Percentiles rank a stretch among this genome's conserved stretches.
These are phyloP conservation scores for Galemys pyrenaicus DNA, from an alignment of 2,113 vertebrate genomes.

Conservation along the genomic window DNA sequence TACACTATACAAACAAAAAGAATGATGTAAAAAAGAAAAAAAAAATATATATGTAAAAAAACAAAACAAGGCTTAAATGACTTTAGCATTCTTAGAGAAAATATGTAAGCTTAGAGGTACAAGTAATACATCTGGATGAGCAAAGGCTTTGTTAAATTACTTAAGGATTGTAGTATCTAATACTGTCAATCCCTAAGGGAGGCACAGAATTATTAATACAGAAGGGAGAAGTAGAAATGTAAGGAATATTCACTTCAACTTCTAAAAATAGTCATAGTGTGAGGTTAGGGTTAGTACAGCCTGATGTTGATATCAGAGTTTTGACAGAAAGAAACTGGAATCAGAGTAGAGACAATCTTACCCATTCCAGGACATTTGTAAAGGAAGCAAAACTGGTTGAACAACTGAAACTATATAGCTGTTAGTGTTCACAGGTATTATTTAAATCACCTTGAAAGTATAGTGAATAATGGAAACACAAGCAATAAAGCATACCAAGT, in stretches of 20 bases:
- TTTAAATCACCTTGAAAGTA: background rate
- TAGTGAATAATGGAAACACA: background rate
- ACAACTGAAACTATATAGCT: conserved; percentile 24
- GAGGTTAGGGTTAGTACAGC: background rate
- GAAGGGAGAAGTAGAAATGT: background rate
- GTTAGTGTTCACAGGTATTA: conserved; percentile 14
- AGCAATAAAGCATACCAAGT: background rate
- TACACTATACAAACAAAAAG: no score
- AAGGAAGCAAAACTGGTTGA: conserved; percentile 35
- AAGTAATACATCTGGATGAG: conserved; percentile 15
- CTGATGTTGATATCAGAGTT: conserved; percentile 24
- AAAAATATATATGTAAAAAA: background rate
- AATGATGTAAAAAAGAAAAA: no score
- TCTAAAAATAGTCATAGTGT: conserved; percentile 1
- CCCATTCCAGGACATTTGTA: background rate
- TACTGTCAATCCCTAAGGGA: background rate
- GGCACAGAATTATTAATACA: background rate
- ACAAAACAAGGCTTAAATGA: background rate
- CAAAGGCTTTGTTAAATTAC: conserved; percentile 4
- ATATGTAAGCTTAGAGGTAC: background rate
- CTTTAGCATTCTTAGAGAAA: conserved; percentile 3
- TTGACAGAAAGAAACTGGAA: background rate
- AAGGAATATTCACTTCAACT: background rate
- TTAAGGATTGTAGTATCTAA: background rate
- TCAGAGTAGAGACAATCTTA: background rate